These are phyloP conservation scores for Gymnocheta viridis DNA, from an alignment of 2,888 invertebrate genomes.

Conservation along the genomic window DNA sequence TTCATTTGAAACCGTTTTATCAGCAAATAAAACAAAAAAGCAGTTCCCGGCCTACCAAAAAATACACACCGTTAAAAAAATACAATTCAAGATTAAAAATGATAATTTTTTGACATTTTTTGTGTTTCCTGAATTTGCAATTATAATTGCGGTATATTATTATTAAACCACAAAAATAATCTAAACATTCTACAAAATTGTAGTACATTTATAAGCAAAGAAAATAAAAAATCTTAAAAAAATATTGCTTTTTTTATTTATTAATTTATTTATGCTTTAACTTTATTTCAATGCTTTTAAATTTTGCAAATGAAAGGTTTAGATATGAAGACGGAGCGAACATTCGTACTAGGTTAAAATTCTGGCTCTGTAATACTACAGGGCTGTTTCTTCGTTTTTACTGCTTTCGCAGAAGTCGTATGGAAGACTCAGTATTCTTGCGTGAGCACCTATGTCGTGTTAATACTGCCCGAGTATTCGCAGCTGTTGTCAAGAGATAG, in stretches of 20 bases:
- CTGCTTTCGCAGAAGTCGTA: too few species aligned
- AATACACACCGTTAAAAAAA: too few species aligned
- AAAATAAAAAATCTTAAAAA: conserved; percentile 12
- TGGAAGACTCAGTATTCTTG: too few species aligned
- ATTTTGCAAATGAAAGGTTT: neutral
- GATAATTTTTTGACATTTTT: conserved; percentile 50
- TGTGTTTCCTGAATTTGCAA: conserved; percentile 22
- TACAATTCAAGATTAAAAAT: too few species aligned
- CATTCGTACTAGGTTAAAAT: too few species aligned
- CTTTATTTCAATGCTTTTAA: neutral
- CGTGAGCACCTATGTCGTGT: too few species aligned
- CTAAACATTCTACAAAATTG: conserved; percentile 50
- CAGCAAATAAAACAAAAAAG: neutral
- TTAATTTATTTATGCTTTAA: neutral
- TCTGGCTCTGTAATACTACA: too few species aligned
- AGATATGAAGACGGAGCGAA: too few species aligned
- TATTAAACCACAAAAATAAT: conserved; percentile 30
- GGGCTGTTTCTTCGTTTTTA: too few species aligned
- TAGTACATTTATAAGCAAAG: conserved; percentile 47
- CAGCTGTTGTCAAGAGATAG: too few species aligned
- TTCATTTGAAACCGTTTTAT: neutral
- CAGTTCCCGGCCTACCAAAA: neutral
- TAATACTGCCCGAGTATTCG: too few species aligned
- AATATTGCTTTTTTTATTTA: neutral
- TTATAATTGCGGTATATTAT: conserved; percentile 50